A percentile compares a stretch with the other conserved stretches of the same genome.
Conservation (phyloP, 2,797 vertebrate species). For the Sebastiscus tertius region DNA sequence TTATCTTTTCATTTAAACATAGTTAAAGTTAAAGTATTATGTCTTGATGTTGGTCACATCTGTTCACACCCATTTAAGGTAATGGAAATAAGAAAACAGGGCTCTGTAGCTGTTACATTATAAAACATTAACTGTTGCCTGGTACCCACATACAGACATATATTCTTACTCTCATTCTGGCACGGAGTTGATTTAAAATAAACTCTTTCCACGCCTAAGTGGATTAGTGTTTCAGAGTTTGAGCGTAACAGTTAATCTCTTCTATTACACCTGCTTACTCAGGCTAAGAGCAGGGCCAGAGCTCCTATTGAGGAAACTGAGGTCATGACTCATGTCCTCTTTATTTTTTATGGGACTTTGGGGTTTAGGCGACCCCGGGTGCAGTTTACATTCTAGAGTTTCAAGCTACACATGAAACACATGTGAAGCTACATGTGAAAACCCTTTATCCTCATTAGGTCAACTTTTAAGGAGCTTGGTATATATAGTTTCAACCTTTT, state of each 20-base stretch:
- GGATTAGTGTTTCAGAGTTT: slow-evolving; percentile 66
- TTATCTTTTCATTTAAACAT: neutral
- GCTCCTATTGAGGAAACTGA: slow-evolving; percentile 1
- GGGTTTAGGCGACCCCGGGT: neutral
- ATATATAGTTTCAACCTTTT: neutral
- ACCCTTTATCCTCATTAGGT: too few relatives aligned
- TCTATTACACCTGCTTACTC: slow-evolving; percentile 39
- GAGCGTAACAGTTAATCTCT: slow-evolving; percentile 50
- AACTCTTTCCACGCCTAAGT: slow-evolving; percentile 56
- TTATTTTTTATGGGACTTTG: neutral
- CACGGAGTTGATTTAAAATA: slow-evolving; percentile 54
- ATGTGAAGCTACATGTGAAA: neutral
- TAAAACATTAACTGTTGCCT: slow-evolving; percentile 1
- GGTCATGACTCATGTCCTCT: slow-evolving; percentile 4
- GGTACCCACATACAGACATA: neutral
- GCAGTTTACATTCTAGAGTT: neutral
- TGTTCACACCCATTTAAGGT: neutral
- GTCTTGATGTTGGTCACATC: neutral
- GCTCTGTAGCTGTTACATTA: neutral
- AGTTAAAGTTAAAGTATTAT: neutral
- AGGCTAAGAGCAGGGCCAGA: neutral
- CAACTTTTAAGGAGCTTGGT: neutral
- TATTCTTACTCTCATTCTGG: neutral
- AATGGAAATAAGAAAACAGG: neutral
- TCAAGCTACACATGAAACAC: neutral